Evolutionary conservation across 1,140 invertebrate species (phyloP).

Genomic region (Chionoecetes opilio): DNA sequence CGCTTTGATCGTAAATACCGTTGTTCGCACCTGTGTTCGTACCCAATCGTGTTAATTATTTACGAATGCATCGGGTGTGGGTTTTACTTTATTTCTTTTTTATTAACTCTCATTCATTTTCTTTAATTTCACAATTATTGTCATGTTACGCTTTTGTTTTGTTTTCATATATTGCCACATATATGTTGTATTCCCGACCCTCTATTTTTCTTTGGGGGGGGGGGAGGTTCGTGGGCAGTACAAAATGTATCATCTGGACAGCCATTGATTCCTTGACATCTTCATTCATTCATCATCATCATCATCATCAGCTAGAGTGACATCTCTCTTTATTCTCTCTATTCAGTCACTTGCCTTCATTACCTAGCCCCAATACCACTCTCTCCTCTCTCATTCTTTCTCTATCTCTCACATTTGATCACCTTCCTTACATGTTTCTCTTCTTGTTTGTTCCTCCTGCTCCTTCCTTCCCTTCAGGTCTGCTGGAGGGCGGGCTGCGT

Average conservation of each 20-base stretch:
- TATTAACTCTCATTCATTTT: neutral
- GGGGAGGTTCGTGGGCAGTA: too few species aligned
- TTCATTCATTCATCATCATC: too few species aligned
- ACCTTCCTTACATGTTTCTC: neutral
- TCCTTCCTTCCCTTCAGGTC: neutral
- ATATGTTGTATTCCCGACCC: too few species aligned
- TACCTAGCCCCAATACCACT: neutral
- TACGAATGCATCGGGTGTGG: neutral
- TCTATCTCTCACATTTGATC: neutral
- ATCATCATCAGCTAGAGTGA: neutral
- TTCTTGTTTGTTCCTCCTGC: neutral
- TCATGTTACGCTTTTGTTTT: neutral
- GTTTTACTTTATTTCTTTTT: neutral
- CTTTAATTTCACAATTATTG: neutral
- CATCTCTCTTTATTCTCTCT: neutral
- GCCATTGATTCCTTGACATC: neutral
- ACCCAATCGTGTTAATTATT: neutral
- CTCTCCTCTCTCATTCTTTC: neutral
- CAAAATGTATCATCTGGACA: neutral
- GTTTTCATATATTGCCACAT: too few species aligned
- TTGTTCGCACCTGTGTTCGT: neutral
- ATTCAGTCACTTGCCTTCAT: neutral
- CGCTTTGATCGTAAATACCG: neutral
- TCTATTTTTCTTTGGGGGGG: neutral
- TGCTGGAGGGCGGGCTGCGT: neutral